phyloP scores from a whole-genome alignment of 2,113 vertebrate genomes.

The Cyprinodon variegatus region DNA sequence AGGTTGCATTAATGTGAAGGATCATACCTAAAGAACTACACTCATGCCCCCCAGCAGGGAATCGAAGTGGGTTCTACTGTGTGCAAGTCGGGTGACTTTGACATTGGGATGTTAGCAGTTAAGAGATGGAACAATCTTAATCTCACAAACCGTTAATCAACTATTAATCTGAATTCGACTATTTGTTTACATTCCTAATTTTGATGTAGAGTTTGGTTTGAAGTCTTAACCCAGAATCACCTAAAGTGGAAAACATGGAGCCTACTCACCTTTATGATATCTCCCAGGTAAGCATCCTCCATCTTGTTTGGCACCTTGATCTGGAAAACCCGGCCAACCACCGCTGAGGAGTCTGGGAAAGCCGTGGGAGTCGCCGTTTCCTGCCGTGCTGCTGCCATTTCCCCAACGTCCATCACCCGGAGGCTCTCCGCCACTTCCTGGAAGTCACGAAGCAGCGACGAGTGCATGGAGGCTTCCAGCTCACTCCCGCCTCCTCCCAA shows the following conservation, averaged over 20 bases:
- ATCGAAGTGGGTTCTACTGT: too few relatives aligned
- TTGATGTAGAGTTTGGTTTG: too few relatives aligned
- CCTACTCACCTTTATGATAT: constrained; percentile 84
- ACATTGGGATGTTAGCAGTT: too few relatives aligned
- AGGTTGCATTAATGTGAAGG: too few relatives aligned
- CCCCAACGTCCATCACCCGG: neutral
- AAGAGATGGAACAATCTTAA: too few relatives aligned
- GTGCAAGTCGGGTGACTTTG: too few relatives aligned
- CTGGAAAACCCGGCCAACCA: constrained; percentile 88
- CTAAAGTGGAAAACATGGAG: neutral
- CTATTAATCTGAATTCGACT: too few relatives aligned
- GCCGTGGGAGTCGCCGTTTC: constrained; percentile 68
- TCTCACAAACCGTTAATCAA: too few relatives aligned
- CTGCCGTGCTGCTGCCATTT: constrained; percentile 15
- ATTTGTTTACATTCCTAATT: too few relatives aligned
- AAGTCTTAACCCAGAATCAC: too few relatives aligned
- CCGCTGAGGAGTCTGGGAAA: constrained; percentile 86
- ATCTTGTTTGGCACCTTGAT: constrained; percentile 86
- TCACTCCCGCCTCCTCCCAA: constrained; percentile 62
- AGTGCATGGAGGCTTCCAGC: constrained; percentile 93
- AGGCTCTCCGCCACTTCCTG: constrained; percentile 66
- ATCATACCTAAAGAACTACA: too few relatives aligned
- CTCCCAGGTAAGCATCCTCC: constrained; percentile 80
- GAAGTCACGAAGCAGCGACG: constrained; percentile 80
- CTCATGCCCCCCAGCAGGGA: too few relatives aligned